Conservation (phyloP, 1,140 invertebrate genomes). For the Diprion similis region DNA sequence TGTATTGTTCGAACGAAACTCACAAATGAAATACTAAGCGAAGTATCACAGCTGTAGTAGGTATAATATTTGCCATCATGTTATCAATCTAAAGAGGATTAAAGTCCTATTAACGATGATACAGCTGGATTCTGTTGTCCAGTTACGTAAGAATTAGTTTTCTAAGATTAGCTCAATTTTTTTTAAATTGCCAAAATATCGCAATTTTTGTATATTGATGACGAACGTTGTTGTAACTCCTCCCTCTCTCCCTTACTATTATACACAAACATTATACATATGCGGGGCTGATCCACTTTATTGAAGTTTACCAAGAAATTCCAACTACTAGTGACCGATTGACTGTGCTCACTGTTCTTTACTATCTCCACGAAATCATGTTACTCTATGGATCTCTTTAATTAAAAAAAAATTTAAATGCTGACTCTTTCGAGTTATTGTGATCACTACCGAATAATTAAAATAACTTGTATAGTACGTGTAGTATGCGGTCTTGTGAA, state of each 20-base stretch:
- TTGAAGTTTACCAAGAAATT: not conserved
- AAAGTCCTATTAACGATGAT: not conserved
- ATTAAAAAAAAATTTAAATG: no score
- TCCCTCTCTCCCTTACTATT: slow-evolving; percentile 17
- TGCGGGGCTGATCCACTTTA: not conserved
- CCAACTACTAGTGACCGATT: no score
- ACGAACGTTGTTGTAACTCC: slow-evolving; percentile 42
- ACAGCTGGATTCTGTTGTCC: not conserved
- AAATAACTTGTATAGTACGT: no score
- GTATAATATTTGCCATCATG: no score
- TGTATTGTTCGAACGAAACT: no score
- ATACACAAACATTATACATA: not conserved
- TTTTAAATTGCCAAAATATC: slow-evolving; percentile 38
- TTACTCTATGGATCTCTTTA: not conserved
- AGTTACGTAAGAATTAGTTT: slow-evolving; percentile 37
- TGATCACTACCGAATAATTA: no score
- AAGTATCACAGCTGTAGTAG: no score
- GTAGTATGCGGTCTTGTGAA: no score
- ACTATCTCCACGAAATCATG: not conserved
- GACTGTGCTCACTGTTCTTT: not conserved
- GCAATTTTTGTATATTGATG: slow-evolving; percentile 50
- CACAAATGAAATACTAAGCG: no score
- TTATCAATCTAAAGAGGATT: not conserved
- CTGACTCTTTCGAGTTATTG: no score
- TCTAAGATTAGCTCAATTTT: slow-evolving; percentile 58